Evolutionary conservation across 2,797 vertebrate genomes (phyloP).

Genomic region (Notolepis coatsorum): DNA sequence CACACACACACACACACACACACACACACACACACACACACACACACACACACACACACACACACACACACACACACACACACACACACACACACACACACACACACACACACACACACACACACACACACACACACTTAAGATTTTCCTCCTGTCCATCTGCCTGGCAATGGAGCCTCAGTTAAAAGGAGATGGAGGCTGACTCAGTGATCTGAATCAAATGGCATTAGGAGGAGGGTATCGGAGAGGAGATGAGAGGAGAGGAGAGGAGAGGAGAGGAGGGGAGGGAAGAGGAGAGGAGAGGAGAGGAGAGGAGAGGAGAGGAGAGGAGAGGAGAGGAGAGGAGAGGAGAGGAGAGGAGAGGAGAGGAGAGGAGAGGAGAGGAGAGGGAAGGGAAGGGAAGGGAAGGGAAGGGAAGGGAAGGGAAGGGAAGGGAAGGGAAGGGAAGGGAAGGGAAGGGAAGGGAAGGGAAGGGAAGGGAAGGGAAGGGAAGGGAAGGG

Average conservation of each 20-base stretch:
- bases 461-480: conserved; percentile 54
- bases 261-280: conserved; percentile 34
- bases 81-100: background rate
- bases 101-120: conserved; percentile 47
- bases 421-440: conserved; percentile 71
- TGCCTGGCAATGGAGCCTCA: conserved; percentile 71
- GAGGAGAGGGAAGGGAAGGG: conserved; percentile 39
- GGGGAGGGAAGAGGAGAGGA: background rate
- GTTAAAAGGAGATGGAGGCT: conserved; percentile 66
- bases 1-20: conserved; percentile 2
- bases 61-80: background rate
- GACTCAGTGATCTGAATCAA: conserved; percentile 80
- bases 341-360: conserved; percentile 63
- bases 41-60: conserved; percentile 1
- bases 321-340: no score
- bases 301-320: background rate
- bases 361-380: conserved; percentile 33
- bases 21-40: background rate
- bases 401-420: conserved; percentile 49
- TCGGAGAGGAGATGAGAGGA: background rate
- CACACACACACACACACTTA: conserved; percentile 41
- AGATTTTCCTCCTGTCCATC: conserved; percentile 68
- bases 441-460: conserved; percentile 83
- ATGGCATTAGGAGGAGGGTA: conserved; percentile 63
- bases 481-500: conserved; percentile 59